phyloP scores from a whole-genome alignment of 2,888 invertebrate species.

The Callyntrura guangdongensis region DNA sequence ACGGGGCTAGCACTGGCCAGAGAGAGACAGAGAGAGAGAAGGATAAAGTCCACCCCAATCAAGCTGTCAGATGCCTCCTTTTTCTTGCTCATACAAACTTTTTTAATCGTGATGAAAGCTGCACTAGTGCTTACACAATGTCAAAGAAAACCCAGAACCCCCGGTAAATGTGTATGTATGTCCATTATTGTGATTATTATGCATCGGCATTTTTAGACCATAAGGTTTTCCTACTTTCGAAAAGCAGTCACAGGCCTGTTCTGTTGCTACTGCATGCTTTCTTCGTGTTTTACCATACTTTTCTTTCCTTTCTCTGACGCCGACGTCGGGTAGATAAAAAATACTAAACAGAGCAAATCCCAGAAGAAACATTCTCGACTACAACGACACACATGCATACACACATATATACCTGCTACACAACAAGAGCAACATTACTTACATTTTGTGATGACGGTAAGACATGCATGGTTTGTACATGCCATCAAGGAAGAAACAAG shows the following conservation, averaged over 20 bases:
- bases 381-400: slow-evolving; percentile 13
- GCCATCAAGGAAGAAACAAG: slow-evolving; percentile 38
- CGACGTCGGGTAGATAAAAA: slow-evolving; percentile 14
- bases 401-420: not conserved
- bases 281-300: slow-evolving; percentile 18
- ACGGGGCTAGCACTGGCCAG: not conserved
- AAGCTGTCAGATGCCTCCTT: not conserved
- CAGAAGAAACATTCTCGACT: slow-evolving; percentile 67
- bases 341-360: slow-evolving; percentile 66
- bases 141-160: not conserved
- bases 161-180: not conserved
- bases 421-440: slow-evolving; percentile 37
- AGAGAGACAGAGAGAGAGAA: not conserved
- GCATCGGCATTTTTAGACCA: slow-evolving; percentile 31
- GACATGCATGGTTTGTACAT: slow-evolving; percentile 41
- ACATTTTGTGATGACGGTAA: slow-evolving; percentile 40
- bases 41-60: not conserved
- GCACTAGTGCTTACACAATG: not conserved
- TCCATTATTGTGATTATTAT: slow-evolving; percentile 45
- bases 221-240: not conserved
- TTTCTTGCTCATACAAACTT: not conserved
- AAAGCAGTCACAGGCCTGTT: not conserved
- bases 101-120: slow-evolving; percentile 5
- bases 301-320: slow-evolving; percentile 16
- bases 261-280: slow-evolving; percentile 39